Evolutionary conservation across 2,888 invertebrate species (phyloP).

Genomic region (Dynastes tityus): DNA sequence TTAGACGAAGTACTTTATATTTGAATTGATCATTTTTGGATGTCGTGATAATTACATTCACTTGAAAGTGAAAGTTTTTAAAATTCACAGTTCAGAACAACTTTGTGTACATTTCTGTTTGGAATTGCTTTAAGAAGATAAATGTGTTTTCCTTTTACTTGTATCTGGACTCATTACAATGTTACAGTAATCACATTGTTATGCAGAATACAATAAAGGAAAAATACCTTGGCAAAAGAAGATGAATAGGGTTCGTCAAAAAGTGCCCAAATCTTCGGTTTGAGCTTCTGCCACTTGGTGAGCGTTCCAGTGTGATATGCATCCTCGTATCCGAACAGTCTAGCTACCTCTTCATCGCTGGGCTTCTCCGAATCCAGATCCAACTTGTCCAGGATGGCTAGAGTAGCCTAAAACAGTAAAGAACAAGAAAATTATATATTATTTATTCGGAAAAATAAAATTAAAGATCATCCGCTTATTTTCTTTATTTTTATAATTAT

Average conservation of each 20-base stretch:
- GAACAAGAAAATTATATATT: not conserved
- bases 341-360: constrained; percentile 93
- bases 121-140: too few relatives aligned
- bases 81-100: too few relatives aligned
- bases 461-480: too few relatives aligned
- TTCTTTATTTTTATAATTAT: too few relatives aligned
- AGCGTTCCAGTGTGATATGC: constrained; percentile 85
- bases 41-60: too few relatives aligned
- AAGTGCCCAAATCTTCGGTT: constrained; percentile 94
- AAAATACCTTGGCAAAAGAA: constrained; percentile 86
- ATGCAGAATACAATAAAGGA: not conserved
- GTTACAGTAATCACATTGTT: too few relatives aligned
- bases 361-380: constrained; percentile 95
- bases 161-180: too few relatives aligned
- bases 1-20: too few relatives aligned
- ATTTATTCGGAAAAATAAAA: not conserved
- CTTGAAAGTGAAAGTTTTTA: too few relatives aligned
- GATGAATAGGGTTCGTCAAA: constrained; percentile 98
- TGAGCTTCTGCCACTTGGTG: constrained; percentile 90
- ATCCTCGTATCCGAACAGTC: constrained; percentile 93
- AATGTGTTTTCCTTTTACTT: too few relatives aligned
- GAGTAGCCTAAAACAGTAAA: constrained; percentile 82
- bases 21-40: too few relatives aligned
- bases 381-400: constrained; percentile 95
- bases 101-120: too few relatives aligned